Evolutionary conservation across 2,113 vertebrate species (phyloP).

Genomic region (Cnemophilus loriae): DNA sequence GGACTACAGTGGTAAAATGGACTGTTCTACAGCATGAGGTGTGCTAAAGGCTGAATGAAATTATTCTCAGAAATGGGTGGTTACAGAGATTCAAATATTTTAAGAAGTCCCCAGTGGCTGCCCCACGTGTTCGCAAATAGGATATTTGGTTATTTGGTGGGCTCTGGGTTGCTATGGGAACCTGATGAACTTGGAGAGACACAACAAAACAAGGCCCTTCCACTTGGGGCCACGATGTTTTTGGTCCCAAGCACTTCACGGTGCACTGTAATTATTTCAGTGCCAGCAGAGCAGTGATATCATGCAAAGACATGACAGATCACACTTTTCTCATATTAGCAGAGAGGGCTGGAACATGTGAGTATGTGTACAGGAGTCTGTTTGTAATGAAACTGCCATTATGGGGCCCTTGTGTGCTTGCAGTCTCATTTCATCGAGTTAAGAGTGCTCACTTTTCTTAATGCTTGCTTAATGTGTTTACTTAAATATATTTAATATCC

Average conservation of each 20-base stretch:
- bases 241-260: neutral
- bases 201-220: neutral
- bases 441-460: conserved; percentile 31
- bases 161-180: neutral
- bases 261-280: neutral
- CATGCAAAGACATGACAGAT: conserved; percentile 35
- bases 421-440: neutral
- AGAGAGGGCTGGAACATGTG: conserved; percentile 6
- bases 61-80: neutral
- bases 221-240: neutral
- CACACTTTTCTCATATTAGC: conserved; percentile 47
- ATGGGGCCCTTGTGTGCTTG: neutral
- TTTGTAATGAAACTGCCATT: conserved; percentile 33
- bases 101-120: neutral
- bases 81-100: neutral
- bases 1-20: neutral
- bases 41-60: neutral
- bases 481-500: conserved; percentile 33
- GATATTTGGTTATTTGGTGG: neutral
- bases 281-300: conserved; percentile 16
- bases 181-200: neutral
- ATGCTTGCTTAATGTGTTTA: conserved; percentile 42
- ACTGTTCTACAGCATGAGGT: neutral
- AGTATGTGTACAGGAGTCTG: neutral
- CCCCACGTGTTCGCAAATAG: neutral